Conservation (phyloP, 2,113 vertebrate species). For the Ptychochromis oligacanthus region DNA sequence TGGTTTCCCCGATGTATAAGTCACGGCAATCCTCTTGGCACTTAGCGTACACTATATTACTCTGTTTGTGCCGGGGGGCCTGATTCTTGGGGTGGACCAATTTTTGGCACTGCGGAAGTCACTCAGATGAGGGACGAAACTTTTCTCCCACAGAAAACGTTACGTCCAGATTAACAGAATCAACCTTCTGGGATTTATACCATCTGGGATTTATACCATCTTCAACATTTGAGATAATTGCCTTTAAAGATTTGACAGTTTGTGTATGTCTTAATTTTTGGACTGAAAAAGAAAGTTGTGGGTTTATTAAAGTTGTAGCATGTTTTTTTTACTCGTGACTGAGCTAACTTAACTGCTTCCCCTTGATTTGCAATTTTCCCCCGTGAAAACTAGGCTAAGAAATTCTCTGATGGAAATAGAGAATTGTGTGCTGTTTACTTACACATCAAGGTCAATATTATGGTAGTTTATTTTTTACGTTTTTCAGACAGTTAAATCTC, state of each 20-base stretch:
- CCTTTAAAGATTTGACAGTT: not conserved
- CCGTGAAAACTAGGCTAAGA: not conserved
- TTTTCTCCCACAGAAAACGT: too few relatives aligned
- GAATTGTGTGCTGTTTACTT: not conserved
- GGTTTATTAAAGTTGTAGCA: not conserved
- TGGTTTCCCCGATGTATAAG: too few relatives aligned
- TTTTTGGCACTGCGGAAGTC: too few relatives aligned
- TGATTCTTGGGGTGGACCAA: too few relatives aligned
- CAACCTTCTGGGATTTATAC: too few relatives aligned
- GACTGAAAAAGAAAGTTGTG: not conserved
- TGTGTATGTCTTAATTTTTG: too few relatives aligned
- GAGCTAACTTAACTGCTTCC: not conserved
- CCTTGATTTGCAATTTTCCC: not conserved
- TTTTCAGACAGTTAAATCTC: not conserved
- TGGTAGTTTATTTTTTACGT: not conserved
- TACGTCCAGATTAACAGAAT: too few relatives aligned
- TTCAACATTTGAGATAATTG: not conserved
- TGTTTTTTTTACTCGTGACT: not conserved
- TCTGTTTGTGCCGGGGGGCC: too few relatives aligned
- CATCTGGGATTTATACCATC: too few relatives aligned
- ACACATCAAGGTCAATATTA: not conserved
- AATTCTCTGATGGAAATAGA: not conserved
- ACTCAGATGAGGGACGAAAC: too few relatives aligned
- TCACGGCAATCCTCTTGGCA: too few relatives aligned
- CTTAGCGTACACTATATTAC: too few relatives aligned